Conservation (phyloP, 2,888 invertebrate species). For the Apamea sordens region DNA sequence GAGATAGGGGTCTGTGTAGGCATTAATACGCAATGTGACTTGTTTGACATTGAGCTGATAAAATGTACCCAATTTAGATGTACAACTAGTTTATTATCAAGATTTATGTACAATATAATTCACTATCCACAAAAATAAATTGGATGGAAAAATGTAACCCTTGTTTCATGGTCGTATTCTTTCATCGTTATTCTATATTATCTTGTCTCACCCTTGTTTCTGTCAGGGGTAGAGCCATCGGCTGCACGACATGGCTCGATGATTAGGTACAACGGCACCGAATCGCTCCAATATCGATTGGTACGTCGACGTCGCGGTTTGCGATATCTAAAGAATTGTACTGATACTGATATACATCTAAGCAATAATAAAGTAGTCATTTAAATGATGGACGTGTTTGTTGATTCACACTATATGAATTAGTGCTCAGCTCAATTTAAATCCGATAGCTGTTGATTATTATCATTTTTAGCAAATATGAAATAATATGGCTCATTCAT, state of each 20-base stretch:
- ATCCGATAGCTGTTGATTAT: slow-evolving; percentile 27
- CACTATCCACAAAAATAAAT: slow-evolving; percentile 30
- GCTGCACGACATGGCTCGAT: slow-evolving; percentile 33
- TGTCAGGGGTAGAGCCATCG: slow-evolving; percentile 34
- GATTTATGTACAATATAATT: slow-evolving; percentile 5
- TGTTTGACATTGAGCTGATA: slow-evolving; percentile 55
- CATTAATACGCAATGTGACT: slow-evolving; percentile 45
- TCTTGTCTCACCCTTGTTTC: slow-evolving; percentile 47
- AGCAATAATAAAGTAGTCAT: slow-evolving; percentile 5
- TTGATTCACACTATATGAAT: slow-evolving; percentile 7
- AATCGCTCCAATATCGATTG: slow-evolving; percentile 6
- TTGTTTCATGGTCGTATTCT: slow-evolving; percentile 30
- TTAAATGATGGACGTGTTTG: slow-evolving; percentile 6
- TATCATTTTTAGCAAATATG: slow-evolving; percentile 30
- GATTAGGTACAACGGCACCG: neutral
- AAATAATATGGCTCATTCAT: slow-evolving; percentile 44
- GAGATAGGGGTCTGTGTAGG: slow-evolving; percentile 25
- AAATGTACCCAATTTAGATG: slow-evolving; percentile 49
- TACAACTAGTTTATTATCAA: slow-evolving; percentile 20
- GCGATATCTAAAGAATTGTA: neutral
- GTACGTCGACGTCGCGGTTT: slow-evolving; percentile 4
- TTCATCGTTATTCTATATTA: slow-evolving; percentile 46
- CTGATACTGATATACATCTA: slow-evolving; percentile 2
- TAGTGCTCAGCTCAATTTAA: slow-evolving; percentile 1
- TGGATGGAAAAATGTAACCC: slow-evolving; percentile 8